A percentile compares a stretch with the other conserved stretches of the same genome.
Conservation (phyloP, 2,113 vertebrate species). For the Candoia aspera region DNA sequence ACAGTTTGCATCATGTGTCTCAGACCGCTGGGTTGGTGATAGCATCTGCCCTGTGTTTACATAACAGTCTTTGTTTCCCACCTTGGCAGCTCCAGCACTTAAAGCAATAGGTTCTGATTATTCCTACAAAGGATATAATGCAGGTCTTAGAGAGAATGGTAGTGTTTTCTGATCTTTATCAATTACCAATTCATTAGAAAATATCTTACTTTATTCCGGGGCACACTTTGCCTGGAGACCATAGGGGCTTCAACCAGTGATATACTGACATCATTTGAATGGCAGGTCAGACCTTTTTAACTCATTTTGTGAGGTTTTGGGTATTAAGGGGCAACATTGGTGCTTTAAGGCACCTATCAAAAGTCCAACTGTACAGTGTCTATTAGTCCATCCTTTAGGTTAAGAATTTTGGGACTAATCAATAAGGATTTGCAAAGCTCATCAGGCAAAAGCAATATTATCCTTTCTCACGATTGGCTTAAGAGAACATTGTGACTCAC, state of each 20-base stretch:
- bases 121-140: neutral
- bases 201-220: neutral
- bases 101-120: neutral
- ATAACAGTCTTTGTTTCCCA: neutral
- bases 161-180: neutral
- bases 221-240: neutral
- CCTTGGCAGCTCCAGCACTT: neutral
- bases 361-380: neutral
- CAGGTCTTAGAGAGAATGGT: neutral
- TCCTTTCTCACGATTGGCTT: neutral
- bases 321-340: neutral
- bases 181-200: neutral
- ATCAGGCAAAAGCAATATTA: neutral
- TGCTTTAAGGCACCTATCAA: neutral
- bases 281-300: neutral
- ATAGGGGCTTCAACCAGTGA: neutral
- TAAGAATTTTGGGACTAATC: neutral
- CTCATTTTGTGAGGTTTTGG: neutral
- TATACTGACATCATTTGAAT: neutral
- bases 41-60: neutral
- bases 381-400: neutral
- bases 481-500: neutral
- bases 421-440: neutral
- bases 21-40: neutral
- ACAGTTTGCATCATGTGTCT: neutral